Base-by-base conservation (phyloP, 2,797 vertebrate species). In the Galago senegalensis region DNA sequence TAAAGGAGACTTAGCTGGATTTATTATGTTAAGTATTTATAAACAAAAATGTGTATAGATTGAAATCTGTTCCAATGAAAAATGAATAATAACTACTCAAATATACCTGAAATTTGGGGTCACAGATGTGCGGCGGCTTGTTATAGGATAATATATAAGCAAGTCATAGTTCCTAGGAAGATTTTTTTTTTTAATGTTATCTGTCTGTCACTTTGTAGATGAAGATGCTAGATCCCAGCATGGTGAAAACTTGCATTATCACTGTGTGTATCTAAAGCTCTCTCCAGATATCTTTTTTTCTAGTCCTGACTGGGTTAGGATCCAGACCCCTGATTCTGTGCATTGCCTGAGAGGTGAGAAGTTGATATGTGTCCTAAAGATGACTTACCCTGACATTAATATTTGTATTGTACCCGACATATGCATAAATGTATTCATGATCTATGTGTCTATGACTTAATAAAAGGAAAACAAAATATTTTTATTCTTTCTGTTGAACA, bases 261-360 rank as follows among this genome's bases (percentile, higher is more conserved):
- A 70, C 80, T n/a, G 23, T 20, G 1, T 82, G 18, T 61, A 23
- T 56, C 81, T 63, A 86, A 77, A 90, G 23, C 53, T 10, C 40
- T 10, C 40, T 4, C 23, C 18, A 92, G 89, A 67, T 17, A 16
- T 58, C 31, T 53, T 72, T 84, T 29, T 18, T 27, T 93, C 10
- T 61, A 84, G 53, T 87, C 46, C 9, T 17, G 13, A 40, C 89
- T 76, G 25, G 70, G 77, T 88, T 96, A 89, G 79, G 73, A 88
- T 61, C 72, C 46, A 80, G 80, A 93, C 58, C 13, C 27, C 40
- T 79, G 76, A 65, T 43, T 95, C 73, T 72, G 81, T 31, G 61
- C 56, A 53, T 70, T 34, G 40, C 79, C n/a, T 89, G 8, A 21
- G 93, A 97, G 56, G 85, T 96, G 94, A 97, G 95, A 96, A 86